Evolutionary conservation across 1,140 invertebrate genomes (phyloP).

Genomic region (Aporrectodea caliginosa): DNA sequence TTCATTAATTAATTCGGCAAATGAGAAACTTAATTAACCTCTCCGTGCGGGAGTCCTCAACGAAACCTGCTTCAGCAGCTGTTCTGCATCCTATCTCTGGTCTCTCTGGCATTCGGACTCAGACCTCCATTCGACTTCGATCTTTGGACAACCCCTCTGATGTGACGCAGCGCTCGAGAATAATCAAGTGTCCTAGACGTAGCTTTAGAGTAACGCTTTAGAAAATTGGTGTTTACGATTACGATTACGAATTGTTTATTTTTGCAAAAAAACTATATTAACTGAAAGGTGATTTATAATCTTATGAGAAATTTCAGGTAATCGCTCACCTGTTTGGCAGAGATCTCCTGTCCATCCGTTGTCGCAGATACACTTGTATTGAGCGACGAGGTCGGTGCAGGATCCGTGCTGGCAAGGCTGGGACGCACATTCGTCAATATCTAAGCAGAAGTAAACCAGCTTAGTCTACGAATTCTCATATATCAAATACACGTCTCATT

Average conservation of each 20-base stretch:
- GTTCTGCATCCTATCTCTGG: too few species aligned
- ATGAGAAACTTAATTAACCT: background rate
- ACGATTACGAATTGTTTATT: background rate
- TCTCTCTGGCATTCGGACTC: background rate
- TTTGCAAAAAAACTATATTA: background rate
- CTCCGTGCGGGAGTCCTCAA: too few species aligned
- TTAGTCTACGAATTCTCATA: too few species aligned
- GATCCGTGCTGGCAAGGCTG: constrained; percentile 7
- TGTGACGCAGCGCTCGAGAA: too few species aligned
- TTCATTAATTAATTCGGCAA: background rate
- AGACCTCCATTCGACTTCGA: background rate
- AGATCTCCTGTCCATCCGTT: background rate
- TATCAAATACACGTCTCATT: too few species aligned
- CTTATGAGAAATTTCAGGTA: background rate
- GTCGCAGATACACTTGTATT: background rate
- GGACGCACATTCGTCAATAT: constrained; percentile 1
- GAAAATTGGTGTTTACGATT: background rate
- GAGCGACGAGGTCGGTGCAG: background rate
- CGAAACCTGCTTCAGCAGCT: too few species aligned
- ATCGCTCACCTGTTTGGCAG: constrained; percentile 5
- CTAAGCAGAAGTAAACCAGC: too few species aligned
- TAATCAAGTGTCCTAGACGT: background rate
- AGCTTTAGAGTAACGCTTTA: background rate
- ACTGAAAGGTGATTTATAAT: background rate
- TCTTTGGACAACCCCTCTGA: too few species aligned